Percentiles rank a stretch among this genome's conserved stretches.
Conservation (phyloP, 2,888 invertebrate species). For the Tetanocera ferruginea region DNA sequence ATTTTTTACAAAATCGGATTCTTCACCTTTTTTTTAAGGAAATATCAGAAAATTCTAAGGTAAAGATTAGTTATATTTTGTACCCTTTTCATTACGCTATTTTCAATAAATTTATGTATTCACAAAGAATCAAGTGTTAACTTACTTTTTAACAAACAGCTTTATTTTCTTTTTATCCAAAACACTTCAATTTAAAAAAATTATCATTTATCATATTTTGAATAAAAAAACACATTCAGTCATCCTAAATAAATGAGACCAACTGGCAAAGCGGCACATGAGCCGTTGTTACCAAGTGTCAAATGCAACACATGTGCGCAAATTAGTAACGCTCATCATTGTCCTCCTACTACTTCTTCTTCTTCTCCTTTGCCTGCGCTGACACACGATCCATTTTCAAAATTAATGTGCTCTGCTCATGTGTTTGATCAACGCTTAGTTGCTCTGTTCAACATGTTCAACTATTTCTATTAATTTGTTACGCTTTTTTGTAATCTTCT, state of each 20-base stretch:
- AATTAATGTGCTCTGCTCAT: neutral
- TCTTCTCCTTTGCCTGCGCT: neutral
- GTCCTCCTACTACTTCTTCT: neutral
- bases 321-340: slow-evolving; percentile 21
- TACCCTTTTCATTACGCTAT: too few species aligned
- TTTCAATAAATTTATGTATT: too few species aligned
- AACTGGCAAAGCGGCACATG: neutral
- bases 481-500: slow-evolving; percentile 13
- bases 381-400: slow-evolving; percentile 11
- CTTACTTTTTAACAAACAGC: too few species aligned
- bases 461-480: neutral
- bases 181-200: neutral
- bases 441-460: neutral
- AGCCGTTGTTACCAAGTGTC: slow-evolving; percentile 9
- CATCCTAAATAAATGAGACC: neutral
- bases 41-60: too few species aligned
- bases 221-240: slow-evolving; percentile 13
- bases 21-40: too few species aligned
- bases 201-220: neutral
- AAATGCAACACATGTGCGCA: slow-evolving; percentile 32
- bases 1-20: too few species aligned
- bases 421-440: neutral
- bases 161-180: too few species aligned
- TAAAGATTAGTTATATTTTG: too few species aligned
- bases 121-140: too few species aligned